These are phyloP conservation scores for Vulpes ferrilata DNA, from an alignment of 2,113 vertebrate species.

Conservation along the genomic window DNA sequence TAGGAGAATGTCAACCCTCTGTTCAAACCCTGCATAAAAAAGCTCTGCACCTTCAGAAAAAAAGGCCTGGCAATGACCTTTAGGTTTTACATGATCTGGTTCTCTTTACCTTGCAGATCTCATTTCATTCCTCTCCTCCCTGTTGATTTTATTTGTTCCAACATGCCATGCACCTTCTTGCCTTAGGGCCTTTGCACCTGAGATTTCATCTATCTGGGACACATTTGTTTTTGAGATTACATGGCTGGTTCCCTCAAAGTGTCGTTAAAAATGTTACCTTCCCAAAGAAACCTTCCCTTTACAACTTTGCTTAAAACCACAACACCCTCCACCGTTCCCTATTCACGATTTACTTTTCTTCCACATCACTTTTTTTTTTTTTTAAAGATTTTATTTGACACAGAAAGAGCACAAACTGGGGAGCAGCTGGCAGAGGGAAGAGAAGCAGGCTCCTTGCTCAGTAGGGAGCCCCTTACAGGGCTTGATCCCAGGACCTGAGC, in stretches of 20 bases:
- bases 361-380: neutral
- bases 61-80: neutral
- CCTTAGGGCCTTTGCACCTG: neutral
- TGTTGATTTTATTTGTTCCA: neutral
- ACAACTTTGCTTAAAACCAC: neutral
- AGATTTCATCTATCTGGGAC: neutral
- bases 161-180: neutral
- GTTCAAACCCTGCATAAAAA: neutral
- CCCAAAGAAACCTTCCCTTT: neutral
- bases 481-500: too few relatives aligned
- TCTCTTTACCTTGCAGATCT: neutral
- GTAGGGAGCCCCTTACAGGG: too few relatives aligned
- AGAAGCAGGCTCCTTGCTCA: too few relatives aligned
- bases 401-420: too few relatives aligned
- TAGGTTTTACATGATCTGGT: neutral
- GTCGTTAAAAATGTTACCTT: neutral
- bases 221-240: neutral
- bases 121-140: neutral
- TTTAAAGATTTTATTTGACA: neutral
- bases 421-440: too few relatives aligned
- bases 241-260: neutral
- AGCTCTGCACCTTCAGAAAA: conserved; percentile 8
- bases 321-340: neutral
- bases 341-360: neutral
- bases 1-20: conserved; percentile 5